A percentile compares a stretch with the other conserved stretches of the same genome.
These are phyloP conservation scores for Crocodylus rhombifer DNA, from an alignment of 2,797 vertebrate genomes.

Conservation along the genomic window DNA sequence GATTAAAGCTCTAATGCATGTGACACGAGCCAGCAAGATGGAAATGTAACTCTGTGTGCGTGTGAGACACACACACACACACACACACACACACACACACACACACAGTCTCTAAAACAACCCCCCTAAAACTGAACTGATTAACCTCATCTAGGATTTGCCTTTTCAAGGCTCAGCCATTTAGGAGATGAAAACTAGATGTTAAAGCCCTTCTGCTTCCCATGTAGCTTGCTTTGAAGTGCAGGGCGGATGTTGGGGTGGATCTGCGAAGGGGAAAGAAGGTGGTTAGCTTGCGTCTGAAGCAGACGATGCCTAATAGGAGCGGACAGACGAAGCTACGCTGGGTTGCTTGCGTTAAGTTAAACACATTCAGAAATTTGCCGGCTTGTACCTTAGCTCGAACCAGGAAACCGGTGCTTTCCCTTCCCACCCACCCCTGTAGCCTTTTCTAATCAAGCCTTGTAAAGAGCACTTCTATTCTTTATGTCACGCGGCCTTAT, in stretches of 20 bases:
- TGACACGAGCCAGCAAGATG: background rate
- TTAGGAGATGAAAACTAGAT: background rate
- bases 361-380: background rate
- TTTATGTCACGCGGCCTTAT: background rate
- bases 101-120: no score
- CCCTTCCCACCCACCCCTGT: rapidly evolving
- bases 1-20: background rate
- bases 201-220: background rate
- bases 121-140: no score
- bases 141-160: background rate
- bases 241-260: background rate
- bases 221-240: background rate
- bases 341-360: background rate
- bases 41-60: background rate
- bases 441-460: background rate
- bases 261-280: background rate
- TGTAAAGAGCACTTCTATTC: background rate
- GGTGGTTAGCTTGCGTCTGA: background rate
- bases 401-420: background rate
- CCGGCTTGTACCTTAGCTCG: constrained; percentile 3
- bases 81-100: no score
- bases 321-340: background rate
- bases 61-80: background rate
- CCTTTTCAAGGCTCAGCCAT: background rate
- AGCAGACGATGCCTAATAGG: background rate